phyloP scores from a whole-genome alignment of 2,888 invertebrate genomes.

The Hypomecis atomaria region DNA sequence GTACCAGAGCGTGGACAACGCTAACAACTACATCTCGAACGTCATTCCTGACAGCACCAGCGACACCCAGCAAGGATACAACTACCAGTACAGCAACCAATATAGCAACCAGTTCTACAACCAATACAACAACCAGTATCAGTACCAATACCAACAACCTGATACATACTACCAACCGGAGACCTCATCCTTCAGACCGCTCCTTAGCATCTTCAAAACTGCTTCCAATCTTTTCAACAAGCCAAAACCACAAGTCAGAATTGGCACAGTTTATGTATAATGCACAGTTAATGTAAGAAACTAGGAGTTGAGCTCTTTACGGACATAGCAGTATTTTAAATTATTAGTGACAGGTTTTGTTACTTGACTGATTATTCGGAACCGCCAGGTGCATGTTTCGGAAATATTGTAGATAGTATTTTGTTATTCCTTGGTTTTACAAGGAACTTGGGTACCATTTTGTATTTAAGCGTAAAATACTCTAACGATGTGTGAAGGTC shows the following conservation, averaged over 20 bases:
- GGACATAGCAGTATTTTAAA: conserved; percentile 73
- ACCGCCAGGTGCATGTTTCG: conserved; percentile 67
- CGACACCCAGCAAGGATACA: conserved; percentile 68
- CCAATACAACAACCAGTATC: conserved; percentile 67
- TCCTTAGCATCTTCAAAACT: conserved; percentile 78
- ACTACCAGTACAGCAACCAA: conserved; percentile 58
- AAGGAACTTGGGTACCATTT: conserved; percentile 70
- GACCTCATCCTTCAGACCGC: conserved; percentile 74
- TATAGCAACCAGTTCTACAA: conserved; percentile 69
- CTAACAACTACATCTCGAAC: conserved; percentile 81
- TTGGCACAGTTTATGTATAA: conserved; percentile 76
- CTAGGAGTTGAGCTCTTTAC: conserved; percentile 40
- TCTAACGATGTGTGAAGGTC: conserved; percentile 64
- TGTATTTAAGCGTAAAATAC: conserved; percentile 52
- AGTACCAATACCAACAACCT: conserved; percentile 68
- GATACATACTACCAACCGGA: conserved; percentile 62
- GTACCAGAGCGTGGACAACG: conserved; percentile 72
- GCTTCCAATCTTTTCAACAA: conserved; percentile 74
- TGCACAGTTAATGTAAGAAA: conserved; percentile 72
- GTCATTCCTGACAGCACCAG: conserved; percentile 82
- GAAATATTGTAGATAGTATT: conserved; percentile 73
- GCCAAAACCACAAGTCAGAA: conserved; percentile 73
- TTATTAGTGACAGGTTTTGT: conserved; percentile 77
- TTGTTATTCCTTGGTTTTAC: conserved; percentile 83
- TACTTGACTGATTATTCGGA: conserved; percentile 82